Conservation (phyloP, 2,797 vertebrate genomes). For the Aldrovandia affinis region DNA sequence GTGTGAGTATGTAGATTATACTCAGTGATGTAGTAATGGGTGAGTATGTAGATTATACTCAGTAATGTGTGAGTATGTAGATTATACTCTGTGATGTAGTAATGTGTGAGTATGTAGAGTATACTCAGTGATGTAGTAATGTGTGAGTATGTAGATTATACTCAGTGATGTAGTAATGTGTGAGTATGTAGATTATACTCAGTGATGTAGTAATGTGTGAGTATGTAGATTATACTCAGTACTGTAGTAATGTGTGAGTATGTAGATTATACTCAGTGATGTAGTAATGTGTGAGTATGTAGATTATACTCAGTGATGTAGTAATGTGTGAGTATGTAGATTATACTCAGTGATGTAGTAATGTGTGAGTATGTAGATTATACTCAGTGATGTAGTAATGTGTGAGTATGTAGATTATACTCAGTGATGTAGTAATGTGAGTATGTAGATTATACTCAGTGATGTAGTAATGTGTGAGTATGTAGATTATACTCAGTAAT, state of each 20-base stretch:
- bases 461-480: too few species aligned
- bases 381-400: conserved; percentile 83
- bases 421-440: conserved; percentile 88
- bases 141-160: conserved; percentile 65
- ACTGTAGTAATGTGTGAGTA: background rate
- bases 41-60: too few species aligned
- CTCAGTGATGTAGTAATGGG: too few species aligned
- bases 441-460: too few species aligned
- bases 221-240: background rate
- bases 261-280: conserved; percentile 83
- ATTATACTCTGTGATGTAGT: too few species aligned
- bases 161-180: conserved; percentile 77
- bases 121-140: too few species aligned
- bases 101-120: too few species aligned
- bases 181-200: background rate
- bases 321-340: too few species aligned
- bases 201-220: background rate
- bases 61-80: too few species aligned
- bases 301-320: background rate
- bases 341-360: conserved; percentile 78
- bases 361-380: too few species aligned
- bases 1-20: too few species aligned
- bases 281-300: conserved; percentile 41
- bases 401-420: conserved; percentile 67
- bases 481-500: too few species aligned